Conservation (phyloP, 1,140 invertebrate species). For the Coelopa frigida region DNA sequence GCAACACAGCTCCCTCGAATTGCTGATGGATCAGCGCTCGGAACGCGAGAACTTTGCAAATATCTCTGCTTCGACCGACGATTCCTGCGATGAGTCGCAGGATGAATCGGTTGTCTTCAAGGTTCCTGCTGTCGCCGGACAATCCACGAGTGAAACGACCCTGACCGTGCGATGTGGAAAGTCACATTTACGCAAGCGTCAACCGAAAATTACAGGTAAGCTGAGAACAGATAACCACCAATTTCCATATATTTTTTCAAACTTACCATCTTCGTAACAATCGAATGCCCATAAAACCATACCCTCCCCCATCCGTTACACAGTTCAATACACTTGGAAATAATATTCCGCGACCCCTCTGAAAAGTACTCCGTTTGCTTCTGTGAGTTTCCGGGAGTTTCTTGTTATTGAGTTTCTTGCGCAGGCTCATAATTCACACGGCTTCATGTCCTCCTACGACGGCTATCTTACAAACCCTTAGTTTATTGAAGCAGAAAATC, state of each 20-base stretch:
- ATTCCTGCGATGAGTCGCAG: slow-evolving; percentile 30
- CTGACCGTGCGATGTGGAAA: slow-evolving; percentile 10
- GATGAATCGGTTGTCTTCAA: slow-evolving; percentile 20
- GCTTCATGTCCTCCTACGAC: too few relatives aligned
- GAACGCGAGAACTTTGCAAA: slow-evolving; percentile 32
- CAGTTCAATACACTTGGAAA: too few relatives aligned
- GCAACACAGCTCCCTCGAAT: slow-evolving; percentile 19
- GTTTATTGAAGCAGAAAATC: too few relatives aligned
- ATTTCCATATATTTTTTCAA: background rate
- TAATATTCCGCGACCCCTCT: too few relatives aligned
- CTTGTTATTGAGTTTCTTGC: too few relatives aligned
- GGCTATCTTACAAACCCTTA: too few relatives aligned
- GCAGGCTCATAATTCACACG: too few relatives aligned
- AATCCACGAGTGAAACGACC: slow-evolving; percentile 6
- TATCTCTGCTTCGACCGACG: slow-evolving; percentile 26
- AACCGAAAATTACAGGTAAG: slow-evolving; percentile 45
- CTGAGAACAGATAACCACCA: slow-evolving; percentile 2
- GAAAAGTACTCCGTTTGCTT: too few relatives aligned
- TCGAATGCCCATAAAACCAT: too few relatives aligned
- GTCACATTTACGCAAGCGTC: slow-evolving; percentile 28
- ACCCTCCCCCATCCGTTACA: too few relatives aligned
- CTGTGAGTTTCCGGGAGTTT: too few relatives aligned
- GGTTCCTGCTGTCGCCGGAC: slow-evolving; percentile 14
- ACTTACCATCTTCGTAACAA: background rate
- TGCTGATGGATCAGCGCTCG: slow-evolving; percentile 32